Evolutionary conservation across 2,888 invertebrate genomes (phyloP), one percentile per base, ranked within the genome.

Genomic region (Campoletis raptor): DNA sequence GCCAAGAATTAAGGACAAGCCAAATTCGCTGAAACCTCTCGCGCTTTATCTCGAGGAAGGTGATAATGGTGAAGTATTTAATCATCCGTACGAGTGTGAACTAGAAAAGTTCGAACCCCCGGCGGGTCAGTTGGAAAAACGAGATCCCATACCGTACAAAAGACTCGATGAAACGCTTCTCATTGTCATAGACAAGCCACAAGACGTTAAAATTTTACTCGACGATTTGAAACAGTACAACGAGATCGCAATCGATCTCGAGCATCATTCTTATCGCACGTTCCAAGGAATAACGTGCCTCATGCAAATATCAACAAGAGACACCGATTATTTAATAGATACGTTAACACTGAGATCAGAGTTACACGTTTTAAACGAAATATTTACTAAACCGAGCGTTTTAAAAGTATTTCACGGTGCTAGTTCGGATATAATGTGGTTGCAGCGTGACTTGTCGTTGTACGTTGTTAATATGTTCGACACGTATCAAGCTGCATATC

Each of bases 401-500:
- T 94, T 99, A 0, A 99, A 99, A 96, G 98, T 99, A 7, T 97
- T 99, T 89, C 99, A 99, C 93, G 99, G 99, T 12, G 98, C 98
- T 0, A 97, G 97, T 83, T 95, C 93, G 85, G 99, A 99, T 93
- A 95, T 99, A 24, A 95, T 96, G 48, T 99, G 99, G 99, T 95
- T 99, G 45, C 99, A 99, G 94, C 95, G 98, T 21, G 99, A 99
- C 95, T 96, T 99, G 81, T 98, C 98, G 0, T 93, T 99, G 1
- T 99, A 99, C 93, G 95, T 99, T 3, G 99, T 99, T 0, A 99
- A 99, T 89, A 96, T 99, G 96, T 99, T 99, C 93, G 99, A 99
- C 94, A 99, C 99, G 0, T 96, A 98, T 92, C 97, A 97, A 92
- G 99, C 99, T 0, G 97, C 98, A 0, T 96, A 97, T 88, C 95